These are phyloP conservation scores for Trematomus loennbergii DNA, from an alignment of 2,113 vertebrate genomes.

Conservation along the genomic window DNA sequence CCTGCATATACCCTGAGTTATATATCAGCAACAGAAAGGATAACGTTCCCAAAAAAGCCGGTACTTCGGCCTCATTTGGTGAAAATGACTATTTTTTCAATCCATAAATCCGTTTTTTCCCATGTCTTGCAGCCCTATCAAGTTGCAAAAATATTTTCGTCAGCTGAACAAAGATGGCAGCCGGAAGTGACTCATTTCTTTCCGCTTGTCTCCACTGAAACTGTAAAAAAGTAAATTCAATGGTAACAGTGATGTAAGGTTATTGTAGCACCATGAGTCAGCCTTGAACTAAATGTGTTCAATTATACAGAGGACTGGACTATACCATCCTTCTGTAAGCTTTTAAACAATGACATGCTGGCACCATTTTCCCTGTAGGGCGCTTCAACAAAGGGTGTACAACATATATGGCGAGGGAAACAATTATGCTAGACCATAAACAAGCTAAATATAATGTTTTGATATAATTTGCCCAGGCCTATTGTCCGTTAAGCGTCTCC, in stretches of 20 bases:
- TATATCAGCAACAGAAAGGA: no score
- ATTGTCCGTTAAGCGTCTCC: not conserved
- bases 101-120: no score
- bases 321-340: not conserved
- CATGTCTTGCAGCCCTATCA: no score
- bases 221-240: not conserved
- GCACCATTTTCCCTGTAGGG: not conserved
- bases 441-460: not conserved
- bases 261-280: not conserved
- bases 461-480: not conserved
- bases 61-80: no score
- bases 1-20: no score
- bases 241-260: not conserved
- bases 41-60: no score
- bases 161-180: constrained; percentile 23
- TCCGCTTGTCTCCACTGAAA: not conserved
- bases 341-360: not conserved
- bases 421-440: not conserved
- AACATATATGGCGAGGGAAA: not conserved
- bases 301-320: not conserved
- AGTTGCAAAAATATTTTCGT: not conserved
- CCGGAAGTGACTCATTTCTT: not conserved
- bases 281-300: not conserved
- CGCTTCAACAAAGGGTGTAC: not conserved
- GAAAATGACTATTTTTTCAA: no score